phyloP scores from a whole-genome alignment of 2,113 vertebrate genomes.

The Ictalurus punctatus region DNA sequence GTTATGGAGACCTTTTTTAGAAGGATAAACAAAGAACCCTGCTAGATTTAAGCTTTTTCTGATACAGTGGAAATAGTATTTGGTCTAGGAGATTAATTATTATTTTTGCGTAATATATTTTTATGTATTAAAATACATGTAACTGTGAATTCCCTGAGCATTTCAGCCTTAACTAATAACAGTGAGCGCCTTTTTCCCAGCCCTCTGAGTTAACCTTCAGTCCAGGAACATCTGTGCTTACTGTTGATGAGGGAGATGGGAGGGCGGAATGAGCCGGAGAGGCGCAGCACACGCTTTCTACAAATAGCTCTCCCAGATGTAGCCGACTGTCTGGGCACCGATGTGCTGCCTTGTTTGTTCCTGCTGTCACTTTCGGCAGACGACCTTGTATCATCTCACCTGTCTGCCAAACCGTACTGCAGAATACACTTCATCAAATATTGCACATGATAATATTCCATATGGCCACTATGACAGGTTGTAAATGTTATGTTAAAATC shows the following conservation, averaged over 20 bases:
- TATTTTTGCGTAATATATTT: neutral
- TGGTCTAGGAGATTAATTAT: neutral
- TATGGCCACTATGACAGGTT: no score
- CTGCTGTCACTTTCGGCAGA: slow-evolving; percentile 42
- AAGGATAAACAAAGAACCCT: neutral
- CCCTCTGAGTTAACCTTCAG: slow-evolving; percentile 43
- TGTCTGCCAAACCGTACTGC: slow-evolving; percentile 19
- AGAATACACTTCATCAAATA: neutral
- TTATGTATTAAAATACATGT: neutral
- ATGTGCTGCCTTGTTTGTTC: slow-evolving; percentile 47
- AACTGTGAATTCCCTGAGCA: neutral
- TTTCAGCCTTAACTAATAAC: slow-evolving; percentile 32
- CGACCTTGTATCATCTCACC: slow-evolving; percentile 45
- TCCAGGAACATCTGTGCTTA: slow-evolving; percentile 48
- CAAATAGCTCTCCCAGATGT: slow-evolving; percentile 54
- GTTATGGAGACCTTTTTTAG: neutral
- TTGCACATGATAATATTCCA: neutral
- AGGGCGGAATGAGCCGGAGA: slow-evolving; percentile 20
- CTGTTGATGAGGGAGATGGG: slow-evolving; percentile 37
- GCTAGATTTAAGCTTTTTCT: neutral
- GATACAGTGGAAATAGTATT: neutral
- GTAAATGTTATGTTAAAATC: neutral
- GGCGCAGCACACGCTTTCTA: slow-evolving; percentile 35
- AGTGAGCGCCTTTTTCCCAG: slow-evolving; percentile 17
- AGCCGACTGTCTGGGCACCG: slow-evolving; percentile 23